Conservation (phyloP, 2,797 vertebrate species). For the Spinus olivaceus region DNA sequence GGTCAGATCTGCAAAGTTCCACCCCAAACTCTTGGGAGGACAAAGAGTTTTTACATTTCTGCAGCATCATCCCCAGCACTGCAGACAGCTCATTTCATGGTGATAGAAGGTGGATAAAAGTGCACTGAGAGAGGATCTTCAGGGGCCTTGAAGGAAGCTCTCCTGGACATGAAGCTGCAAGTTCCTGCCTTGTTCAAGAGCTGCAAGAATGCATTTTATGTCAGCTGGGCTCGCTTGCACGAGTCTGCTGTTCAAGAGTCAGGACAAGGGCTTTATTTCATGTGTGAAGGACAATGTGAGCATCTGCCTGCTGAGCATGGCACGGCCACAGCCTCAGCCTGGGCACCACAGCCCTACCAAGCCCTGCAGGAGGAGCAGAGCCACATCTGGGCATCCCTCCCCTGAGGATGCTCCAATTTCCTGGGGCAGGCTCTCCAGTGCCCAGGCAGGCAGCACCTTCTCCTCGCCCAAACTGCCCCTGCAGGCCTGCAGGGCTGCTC, state of each 20-base stretch:
- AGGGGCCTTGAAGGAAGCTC: not conserved
- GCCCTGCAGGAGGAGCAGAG: not conserved
- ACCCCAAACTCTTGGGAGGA: not conserved
- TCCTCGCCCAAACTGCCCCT: not conserved
- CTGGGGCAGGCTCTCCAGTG: not conserved
- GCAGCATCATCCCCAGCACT: not conserved
- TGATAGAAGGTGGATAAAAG: not conserved
- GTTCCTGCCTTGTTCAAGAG: not conserved
- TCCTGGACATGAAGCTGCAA: not conserved
- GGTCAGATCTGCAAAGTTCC: not conserved
- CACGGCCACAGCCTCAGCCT: not conserved
- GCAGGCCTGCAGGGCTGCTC: not conserved
- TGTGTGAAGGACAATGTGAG: not conserved
- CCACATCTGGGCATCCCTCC: not conserved
- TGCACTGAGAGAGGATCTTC: not conserved
- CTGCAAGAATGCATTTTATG: not conserved
- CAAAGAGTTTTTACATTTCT: not conserved
- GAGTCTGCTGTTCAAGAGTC: rapidly evolving
- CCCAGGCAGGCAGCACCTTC: not conserved
- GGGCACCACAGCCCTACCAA: not conserved
- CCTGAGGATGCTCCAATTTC: not conserved
- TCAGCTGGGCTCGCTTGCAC: rapidly evolving
- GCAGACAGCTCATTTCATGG: not conserved
- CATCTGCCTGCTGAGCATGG: not conserved
- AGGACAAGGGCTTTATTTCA: not conserved